Evolutionary conservation across 1,140 invertebrate species (phyloP), one percentile per base, ranked within the genome.

Genomic region (Anastatus disparis): DNA sequence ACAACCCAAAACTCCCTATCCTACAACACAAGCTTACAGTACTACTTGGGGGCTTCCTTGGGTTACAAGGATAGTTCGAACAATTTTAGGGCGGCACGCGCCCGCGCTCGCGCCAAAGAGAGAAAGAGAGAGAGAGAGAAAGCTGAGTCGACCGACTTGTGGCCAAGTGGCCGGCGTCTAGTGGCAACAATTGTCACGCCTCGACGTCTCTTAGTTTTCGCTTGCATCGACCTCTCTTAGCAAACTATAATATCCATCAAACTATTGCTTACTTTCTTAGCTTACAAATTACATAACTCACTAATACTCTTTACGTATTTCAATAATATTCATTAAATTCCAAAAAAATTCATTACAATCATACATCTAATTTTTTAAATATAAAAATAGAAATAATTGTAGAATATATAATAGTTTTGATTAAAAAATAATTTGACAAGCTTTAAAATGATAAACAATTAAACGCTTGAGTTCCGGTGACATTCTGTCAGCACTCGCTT

Each of bases 1-100:
- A n/a, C n/a, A n/a, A n/a, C n/a, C n/a, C n/a, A n/a, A n/a, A n/a
- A n/a, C n/a, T n/a, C n/a, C n/a, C n/a, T n/a, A n/a, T n/a, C n/a
- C n/a, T n/a, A n/a, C n/a, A n/a, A n/a, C n/a, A n/a, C 29, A 13
- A 56, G 40, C 38, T 22, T 35, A 64, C 61, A 64, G 48, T 64
- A 59, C 61, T 52, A 61, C 42, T 55, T 38, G 27, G 74, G 76
- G 80, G 80, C 83, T 82, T 82, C 75, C 73, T 74, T 48, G 15
- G 71, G 50, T 79, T 81, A 75, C 56, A 76, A 77, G 77, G 79
- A 82, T 83, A 83, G 82, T 85, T 85, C 66, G 75, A 66, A 59
- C 77, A 78, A 78, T 75, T 80, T 80, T 71, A 73, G 76, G 74
- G 74, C 72, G 73, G 75, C 70, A 64, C 69, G 69, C 65, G 65